Evolutionary conservation across 2,888 invertebrate species (phyloP).

Genomic region (Tenthredo mesomela): DNA sequence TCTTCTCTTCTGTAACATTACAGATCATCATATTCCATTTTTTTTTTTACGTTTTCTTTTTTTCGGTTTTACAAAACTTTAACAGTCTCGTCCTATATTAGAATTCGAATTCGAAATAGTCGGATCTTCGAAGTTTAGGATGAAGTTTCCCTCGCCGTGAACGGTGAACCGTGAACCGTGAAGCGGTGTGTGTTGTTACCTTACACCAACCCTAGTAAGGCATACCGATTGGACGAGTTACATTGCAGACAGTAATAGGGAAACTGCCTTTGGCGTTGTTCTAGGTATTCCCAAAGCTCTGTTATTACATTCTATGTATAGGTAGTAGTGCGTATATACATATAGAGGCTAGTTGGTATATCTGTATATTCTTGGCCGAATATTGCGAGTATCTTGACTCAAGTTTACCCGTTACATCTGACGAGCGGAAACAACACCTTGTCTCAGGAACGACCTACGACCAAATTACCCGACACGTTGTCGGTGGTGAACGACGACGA

Average conservation of each 20-base stretch:
- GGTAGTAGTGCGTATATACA: not conserved
- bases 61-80: not conserved
- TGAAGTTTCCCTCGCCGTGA: not conserved
- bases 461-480: slow-evolving; percentile 16
- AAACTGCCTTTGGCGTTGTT: not conserved
- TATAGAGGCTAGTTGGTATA: not conserved
- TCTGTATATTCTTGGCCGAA: not conserved
- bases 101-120: not conserved
- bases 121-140: not conserved
- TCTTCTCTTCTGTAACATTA: no score
- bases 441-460: slow-evolving; percentile 3
- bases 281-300: not conserved
- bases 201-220: not conserved
- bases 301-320: slow-evolving; percentile 3
- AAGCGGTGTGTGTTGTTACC: not conserved
- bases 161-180: not conserved
- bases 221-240: slow-evolving; percentile 3
- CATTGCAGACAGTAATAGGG: not conserved
- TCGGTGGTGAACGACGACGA: not conserved
- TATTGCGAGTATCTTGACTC: slow-evolving; percentile 1
- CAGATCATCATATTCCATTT: no score
- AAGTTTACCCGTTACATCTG: slow-evolving; percentile 26
- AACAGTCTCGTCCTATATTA: not conserved
- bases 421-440: slow-evolving; percentile 31
- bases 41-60: no score